A percentile compares a stretch with the other conserved stretches of the same genome.
Conservation (phyloP, 2,113 vertebrate species). For the Podarcis muralis region DNA sequence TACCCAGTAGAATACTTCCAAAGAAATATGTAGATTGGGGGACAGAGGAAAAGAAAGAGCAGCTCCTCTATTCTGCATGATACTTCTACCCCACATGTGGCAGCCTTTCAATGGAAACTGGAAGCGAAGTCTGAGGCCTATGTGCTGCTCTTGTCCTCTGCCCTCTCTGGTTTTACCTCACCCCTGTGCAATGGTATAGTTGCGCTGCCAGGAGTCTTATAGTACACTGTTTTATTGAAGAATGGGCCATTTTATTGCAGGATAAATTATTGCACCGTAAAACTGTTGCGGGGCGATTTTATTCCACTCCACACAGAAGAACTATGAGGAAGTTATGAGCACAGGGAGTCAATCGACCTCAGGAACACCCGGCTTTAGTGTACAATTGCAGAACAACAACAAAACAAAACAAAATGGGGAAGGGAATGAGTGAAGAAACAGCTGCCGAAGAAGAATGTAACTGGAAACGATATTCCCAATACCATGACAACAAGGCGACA, state of each 20-base stretch:
- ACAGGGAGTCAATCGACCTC: background rate
- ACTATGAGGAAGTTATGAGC: background rate
- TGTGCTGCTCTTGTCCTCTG: background rate
- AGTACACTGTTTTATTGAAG: background rate
- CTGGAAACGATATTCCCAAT: background rate
- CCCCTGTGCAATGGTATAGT: background rate
- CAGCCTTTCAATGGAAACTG: background rate
- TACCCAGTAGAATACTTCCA: too few relatives aligned
- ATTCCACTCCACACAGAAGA: background rate
- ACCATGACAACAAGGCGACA: background rate
- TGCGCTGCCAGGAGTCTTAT: background rate
- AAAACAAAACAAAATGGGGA: background rate
- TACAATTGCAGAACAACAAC: too few relatives aligned
- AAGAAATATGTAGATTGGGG: too few relatives aligned
- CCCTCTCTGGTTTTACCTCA: too few relatives aligned
- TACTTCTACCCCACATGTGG: background rate
- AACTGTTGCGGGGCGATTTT: background rate
- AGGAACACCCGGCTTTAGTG: background rate
- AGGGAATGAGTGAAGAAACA: background rate
- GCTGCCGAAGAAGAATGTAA: background rate
- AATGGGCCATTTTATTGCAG: background rate
- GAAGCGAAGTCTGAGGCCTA: background rate
- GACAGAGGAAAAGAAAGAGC: background rate
- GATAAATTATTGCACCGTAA: slow-evolving; percentile 7
- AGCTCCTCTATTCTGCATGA: background rate